phyloP scores from a whole-genome alignment of 1,140 invertebrate species.

The Procambarus clarkii region DNA sequence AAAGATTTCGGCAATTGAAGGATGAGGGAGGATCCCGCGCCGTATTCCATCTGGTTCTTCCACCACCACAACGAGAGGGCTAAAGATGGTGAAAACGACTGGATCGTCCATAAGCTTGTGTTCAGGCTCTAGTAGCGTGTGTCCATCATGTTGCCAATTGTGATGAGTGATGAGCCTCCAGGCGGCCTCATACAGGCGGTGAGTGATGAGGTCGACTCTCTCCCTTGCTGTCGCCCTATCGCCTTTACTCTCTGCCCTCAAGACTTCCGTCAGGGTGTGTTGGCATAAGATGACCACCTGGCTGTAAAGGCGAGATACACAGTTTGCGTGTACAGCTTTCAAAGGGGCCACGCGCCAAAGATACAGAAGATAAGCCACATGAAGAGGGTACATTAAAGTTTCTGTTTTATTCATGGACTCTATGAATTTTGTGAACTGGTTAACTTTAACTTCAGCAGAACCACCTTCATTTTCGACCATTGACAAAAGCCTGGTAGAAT shows the following conservation, averaged over 20 bases:
- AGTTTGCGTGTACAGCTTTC: background rate
- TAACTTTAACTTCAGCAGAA: background rate
- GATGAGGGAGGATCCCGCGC: slow-evolving; percentile 26
- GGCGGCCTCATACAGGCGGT: slow-evolving; percentile 21
- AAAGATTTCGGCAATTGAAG: slow-evolving; percentile 38
- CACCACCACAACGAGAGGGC: slow-evolving; percentile 16
- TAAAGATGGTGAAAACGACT: background rate
- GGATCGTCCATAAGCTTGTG: slow-evolving; percentile 9
- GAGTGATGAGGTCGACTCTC: background rate
- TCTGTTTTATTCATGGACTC: slow-evolving; percentile 28
- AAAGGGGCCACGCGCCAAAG: slow-evolving; percentile 38
- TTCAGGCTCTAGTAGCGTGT: slow-evolving; percentile 25
- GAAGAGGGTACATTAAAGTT: slow-evolving; percentile 36
- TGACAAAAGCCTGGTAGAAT: slow-evolving; percentile 27
- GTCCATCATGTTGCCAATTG: slow-evolving; percentile 7
- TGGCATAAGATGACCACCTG: slow-evolving; percentile 27
- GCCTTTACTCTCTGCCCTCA: background rate
- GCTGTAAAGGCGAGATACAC: slow-evolving; percentile 31
- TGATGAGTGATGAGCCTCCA: slow-evolving; percentile 22
- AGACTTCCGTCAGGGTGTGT: slow-evolving; percentile 1
- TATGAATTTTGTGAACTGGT: slow-evolving; percentile 33
- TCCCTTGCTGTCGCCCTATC: background rate
- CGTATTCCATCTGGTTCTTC: slow-evolving; percentile 1
- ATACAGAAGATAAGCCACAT: slow-evolving; percentile 40
- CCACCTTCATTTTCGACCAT: slow-evolving; percentile 5